These are phyloP conservation scores for Mystacides longicornis DNA, from an alignment of 2,888 invertebrate genomes.

Conservation along the genomic window DNA sequence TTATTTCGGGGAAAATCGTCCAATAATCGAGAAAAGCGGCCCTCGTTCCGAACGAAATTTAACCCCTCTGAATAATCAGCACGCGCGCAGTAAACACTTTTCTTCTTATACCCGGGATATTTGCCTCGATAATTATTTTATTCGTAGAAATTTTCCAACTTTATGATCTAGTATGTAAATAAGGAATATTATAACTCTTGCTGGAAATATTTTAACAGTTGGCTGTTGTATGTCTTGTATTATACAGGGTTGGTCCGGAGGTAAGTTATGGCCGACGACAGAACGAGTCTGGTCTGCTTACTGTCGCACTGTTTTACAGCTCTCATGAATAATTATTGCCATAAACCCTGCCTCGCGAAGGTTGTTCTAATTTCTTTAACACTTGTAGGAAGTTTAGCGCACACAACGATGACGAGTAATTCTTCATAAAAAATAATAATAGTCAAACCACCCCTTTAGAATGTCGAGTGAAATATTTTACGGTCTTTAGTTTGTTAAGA, in stretches of 20 bases:
- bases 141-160: not conserved
- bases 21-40: conserved; percentile 19
- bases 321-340: conserved; percentile 1
- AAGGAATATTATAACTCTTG: not conserved
- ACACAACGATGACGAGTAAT: not conserved
- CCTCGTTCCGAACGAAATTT: conserved; percentile 20
- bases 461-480: conserved; percentile 1
- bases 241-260: no score
- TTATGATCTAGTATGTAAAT: not conserved
- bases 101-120: not conserved
- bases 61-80: not conserved
- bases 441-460: not conserved
- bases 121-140: not conserved
- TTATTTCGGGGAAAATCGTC: conserved; percentile 19
- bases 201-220: no score
- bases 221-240: no score
- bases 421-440: not conserved
- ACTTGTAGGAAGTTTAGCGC: not conserved
- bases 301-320: not conserved
- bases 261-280: not conserved
- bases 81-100: not conserved
- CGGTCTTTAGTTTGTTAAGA: not conserved
- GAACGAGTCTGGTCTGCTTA: not conserved
- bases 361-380: not conserved
- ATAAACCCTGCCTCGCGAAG: not conserved